Evolutionary conservation across 2,113 vertebrate species (phyloP), one percentile per base, ranked within the genome.

Genomic region (Salvelinus alpinus): DNA sequence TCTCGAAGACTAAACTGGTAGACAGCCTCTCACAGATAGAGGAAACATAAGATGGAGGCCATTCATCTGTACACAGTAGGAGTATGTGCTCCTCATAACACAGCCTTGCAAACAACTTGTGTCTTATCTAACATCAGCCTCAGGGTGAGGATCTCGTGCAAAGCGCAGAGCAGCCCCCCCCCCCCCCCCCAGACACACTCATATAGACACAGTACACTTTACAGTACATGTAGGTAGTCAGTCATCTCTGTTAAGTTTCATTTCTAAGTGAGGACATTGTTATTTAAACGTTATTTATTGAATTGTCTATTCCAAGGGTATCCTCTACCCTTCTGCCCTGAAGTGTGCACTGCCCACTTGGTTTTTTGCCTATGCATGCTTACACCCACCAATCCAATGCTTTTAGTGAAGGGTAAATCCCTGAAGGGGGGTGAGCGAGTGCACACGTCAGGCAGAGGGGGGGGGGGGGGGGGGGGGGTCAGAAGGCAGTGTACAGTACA

Each of bases 151-250:
- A 84, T 78, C 65, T 84, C 83, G 83, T 85, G 87, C 87, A 88
- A 89, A 89, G 84, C 86, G 71, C 66, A 90, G 83, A 86, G 81
- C 84, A 74, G 81, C 75, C 9, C 14, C 25, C 51, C 68, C 8
- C 7, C 65, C 11, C n/a, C 76, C 76, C 70, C 48, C 70, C 82
- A 22, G 64, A 34, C 64, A 65, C 64, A 29, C 25, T 65, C 64
- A 24, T 13, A 65, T n/a, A 12, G 24, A 27, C 22, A 66, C 59
- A 8, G 59, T 22, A 7, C 59, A 20, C n/a, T 60, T 60, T 25
- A 65, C 64, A 13, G 64, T 25, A 14, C 48, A 54, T 18, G 22
- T 24, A 25, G n/a, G 11, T 66, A 14, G 27, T 22, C 24, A 29
- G 64, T 66, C 64, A 27, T 29, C 24, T 66, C 27, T 66, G 64